These are phyloP conservation scores for Bemisia tabaci DNA, from an alignment of 1,140 invertebrate genomes.

Conservation along the genomic window DNA sequence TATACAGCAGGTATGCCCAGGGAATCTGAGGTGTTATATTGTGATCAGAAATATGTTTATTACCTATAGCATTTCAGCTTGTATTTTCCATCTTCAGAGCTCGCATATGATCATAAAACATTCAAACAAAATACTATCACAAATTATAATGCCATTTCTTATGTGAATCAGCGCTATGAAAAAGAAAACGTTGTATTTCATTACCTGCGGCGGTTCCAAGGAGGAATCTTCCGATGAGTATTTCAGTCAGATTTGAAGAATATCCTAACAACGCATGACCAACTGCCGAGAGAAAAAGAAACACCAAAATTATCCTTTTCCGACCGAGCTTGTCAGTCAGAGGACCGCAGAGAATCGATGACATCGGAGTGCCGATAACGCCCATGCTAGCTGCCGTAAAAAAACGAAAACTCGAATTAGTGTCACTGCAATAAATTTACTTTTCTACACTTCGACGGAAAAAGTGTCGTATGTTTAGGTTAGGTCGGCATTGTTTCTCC, in stretches of 20 bases:
- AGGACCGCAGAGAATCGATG: slow-evolving; percentile 37
- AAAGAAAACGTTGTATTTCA: no score
- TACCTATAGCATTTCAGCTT: no score
- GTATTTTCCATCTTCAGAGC: no score
- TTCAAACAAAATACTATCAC: no score
- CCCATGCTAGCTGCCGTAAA: slow-evolving; percentile 38
- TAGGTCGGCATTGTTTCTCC: background rate
- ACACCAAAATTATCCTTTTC: slow-evolving; percentile 37
- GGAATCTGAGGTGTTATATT: no score
- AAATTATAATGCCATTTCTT: no score
- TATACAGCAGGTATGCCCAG: no score
- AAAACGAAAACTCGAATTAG: background rate
- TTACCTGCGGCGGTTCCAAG: slow-evolving; percentile 23
- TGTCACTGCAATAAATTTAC: background rate
- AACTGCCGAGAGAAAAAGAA: slow-evolving; percentile 37
- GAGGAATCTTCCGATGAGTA: slow-evolving; percentile 38
- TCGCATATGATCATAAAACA: no score
- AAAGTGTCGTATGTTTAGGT: background rate
- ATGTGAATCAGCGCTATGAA: no score
- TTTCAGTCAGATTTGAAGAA: slow-evolving; percentile 30
- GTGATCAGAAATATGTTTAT: no score
- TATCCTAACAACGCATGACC: slow-evolving; percentile 36
- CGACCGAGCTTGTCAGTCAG: slow-evolving; percentile 49
- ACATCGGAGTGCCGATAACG: slow-evolving; percentile 37
- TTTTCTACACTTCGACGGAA: background rate